Conservation (phyloP, 2,888 invertebrate species). For the Hetaerina titia region DNA sequence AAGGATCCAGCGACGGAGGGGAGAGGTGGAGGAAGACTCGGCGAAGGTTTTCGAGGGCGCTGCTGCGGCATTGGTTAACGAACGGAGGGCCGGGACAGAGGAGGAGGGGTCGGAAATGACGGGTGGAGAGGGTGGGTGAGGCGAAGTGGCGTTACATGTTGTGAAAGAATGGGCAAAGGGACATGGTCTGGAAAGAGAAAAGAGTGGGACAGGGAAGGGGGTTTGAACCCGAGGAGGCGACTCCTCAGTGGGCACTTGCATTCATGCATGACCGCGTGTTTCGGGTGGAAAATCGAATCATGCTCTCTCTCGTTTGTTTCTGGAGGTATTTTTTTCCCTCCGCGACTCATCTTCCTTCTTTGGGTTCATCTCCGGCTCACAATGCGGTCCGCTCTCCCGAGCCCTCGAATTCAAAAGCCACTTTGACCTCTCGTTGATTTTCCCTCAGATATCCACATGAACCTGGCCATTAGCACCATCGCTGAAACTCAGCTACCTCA, state of each 20-base stretch:
- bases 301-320: conserved; percentile 11
- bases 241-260: conserved; percentile 34
- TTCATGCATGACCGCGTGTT: background rate
- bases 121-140: background rate
- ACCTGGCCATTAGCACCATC: background rate
- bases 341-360: background rate
- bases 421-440: background rate
- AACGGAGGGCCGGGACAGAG: background rate
- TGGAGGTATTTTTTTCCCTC: background rate
- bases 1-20: background rate
- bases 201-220: background rate
- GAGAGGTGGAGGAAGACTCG: background rate
- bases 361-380: background rate
- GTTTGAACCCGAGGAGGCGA: background rate
- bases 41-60: background rate
- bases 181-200: background rate
- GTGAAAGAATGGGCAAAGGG: no score
- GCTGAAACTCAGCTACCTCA: background rate
- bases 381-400: background rate
- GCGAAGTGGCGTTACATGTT: background rate
- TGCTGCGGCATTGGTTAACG: background rate
- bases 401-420: background rate
- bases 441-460: background rate
- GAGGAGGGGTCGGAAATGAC: background rate
- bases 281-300: conserved; percentile 51